Evolutionary conservation across 2,113 vertebrate genomes (phyloP).

Genomic region (Petrocephalus zakoni): DNA sequence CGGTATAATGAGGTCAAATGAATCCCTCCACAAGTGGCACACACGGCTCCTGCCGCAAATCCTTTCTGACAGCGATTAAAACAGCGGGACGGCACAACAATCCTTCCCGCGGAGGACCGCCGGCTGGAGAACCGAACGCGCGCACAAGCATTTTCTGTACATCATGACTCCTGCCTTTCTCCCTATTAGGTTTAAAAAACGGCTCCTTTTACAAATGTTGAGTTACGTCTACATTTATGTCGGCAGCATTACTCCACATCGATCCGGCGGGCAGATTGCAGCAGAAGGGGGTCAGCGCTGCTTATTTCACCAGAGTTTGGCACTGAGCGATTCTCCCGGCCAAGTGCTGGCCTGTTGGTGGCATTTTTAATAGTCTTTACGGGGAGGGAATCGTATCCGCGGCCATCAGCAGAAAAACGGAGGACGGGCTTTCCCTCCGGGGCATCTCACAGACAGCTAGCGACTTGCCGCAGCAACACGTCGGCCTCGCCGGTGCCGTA

Average conservation of each 20-base stretch:
- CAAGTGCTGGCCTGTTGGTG: background rate
- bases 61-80: conserved; percentile 95
- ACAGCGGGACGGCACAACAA: conserved; percentile 85
- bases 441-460: background rate
- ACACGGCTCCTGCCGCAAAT: conserved; percentile 89
- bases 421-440: background rate
- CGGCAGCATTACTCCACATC: background rate
- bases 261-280: background rate
- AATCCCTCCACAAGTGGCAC: conserved; percentile 88
- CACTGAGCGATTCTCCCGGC: background rate
- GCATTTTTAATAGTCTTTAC: background rate
- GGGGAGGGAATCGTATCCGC: background rate
- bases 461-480: background rate
- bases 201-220: background rate
- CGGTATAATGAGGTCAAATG: conserved; percentile 99
- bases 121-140: conserved; percentile 55
- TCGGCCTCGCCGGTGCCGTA: background rate
- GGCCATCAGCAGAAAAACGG: background rate
- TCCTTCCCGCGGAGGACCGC: conserved; percentile 74
- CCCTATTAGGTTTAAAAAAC: background rate
- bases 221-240: background rate
- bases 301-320: background rate
- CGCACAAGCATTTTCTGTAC: conserved; percentile 17
- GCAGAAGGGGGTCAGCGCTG: background rate
- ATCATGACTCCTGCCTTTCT: background rate